A percentile compares a stretch with the other conserved stretches of the same genome.
Conservation (phyloP, 1,140 invertebrate species). For the Drosophila bocki region DNA sequence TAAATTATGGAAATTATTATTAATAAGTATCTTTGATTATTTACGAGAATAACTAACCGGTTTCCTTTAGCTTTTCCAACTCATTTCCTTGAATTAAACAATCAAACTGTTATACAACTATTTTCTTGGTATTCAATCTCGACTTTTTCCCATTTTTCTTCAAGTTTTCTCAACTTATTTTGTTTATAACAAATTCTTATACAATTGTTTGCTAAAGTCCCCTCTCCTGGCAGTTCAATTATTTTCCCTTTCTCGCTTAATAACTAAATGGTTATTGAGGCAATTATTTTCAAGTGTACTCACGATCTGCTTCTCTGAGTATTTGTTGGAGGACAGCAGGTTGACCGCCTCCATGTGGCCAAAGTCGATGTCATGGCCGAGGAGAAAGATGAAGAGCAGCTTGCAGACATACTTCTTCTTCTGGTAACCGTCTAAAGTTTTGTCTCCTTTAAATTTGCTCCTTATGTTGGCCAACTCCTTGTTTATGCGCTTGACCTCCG, state of each 20-base stretch:
- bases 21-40: too few relatives aligned
- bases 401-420: slow-evolving; percentile 99
- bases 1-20: too few relatives aligned
- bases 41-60: too few relatives aligned
- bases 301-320: slow-evolving; percentile 99
- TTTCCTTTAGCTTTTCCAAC: too few relatives aligned
- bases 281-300: slow-evolving; percentile 85
- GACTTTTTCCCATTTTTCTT: background rate
- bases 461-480: slow-evolving; percentile 99
- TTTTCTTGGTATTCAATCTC: background rate
- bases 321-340: slow-evolving; percentile 99
- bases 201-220: background rate
- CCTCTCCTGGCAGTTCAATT: slow-evolving; percentile 3
- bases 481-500: slow-evolving; percentile 99
- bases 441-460: slow-evolving; percentile 99
- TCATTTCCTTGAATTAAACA: too few relatives aligned
- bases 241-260: background rate
- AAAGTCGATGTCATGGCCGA: slow-evolving; percentile 99
- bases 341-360: slow-evolving; percentile 99
- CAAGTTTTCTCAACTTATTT: background rate
- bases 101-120: too few relatives aligned
- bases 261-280: slow-evolving; percentile 18
- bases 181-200: background rate
- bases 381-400: slow-evolving; percentile 98
- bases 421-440: slow-evolving; percentile 99